Base-by-base conservation (phyloP, 2,888 invertebrate species). In the Torymus texanus region DNA sequence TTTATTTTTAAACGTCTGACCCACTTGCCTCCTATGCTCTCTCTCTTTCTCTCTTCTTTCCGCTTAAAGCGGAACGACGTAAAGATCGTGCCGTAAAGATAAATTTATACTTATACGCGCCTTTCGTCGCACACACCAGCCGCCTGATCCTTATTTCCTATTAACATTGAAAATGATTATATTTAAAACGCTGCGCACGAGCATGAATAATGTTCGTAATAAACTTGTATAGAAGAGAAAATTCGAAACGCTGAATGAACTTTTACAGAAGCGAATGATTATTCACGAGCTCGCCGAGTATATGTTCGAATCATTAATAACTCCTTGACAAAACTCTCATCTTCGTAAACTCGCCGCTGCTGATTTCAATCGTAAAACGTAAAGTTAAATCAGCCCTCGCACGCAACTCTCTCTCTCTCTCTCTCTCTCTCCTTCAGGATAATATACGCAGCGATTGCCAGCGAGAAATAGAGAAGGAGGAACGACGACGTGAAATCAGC, bases 311-410 rank as follows among this genome's bases (percentile, higher is more conserved):
- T 50, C 53, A 73, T 67, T 73, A 62, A 63, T 68, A 78, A 67
- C 62, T 51, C 53, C 61, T 50, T 61, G 73, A 53, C 53, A 59
- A 67, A 79, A 79, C 70, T 70, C 58, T 51, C 59, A 68, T 62
- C 74, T 74, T 59, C 63, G 62, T 62, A 56, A 68, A 78, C 70
- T 65, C 51, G 8, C 11, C 70, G 56, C 63, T 29, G 8, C 67
- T 62, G 73, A 78, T 68, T 74, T 61, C 74, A 61, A 65, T 59
- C 70, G 65, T 79, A 79, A 78, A 74, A 70, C 53, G 29, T 41
- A 41, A 78, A 79, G 70, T 70, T 62, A 59, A 75, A 75, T 79
- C 65, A 79, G 70, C 41, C 53, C 61, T 75, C 16, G 61, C 75
- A n/a, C 58, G 58, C 50, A 74, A 61, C 29, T 65, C 24, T 24